A percentile compares a stretch with the other conserved stretches of the same genome.
These are phyloP conservation scores for Azemiops feae DNA, from an alignment of 2,113 vertebrate species.

Conservation along the genomic window DNA sequence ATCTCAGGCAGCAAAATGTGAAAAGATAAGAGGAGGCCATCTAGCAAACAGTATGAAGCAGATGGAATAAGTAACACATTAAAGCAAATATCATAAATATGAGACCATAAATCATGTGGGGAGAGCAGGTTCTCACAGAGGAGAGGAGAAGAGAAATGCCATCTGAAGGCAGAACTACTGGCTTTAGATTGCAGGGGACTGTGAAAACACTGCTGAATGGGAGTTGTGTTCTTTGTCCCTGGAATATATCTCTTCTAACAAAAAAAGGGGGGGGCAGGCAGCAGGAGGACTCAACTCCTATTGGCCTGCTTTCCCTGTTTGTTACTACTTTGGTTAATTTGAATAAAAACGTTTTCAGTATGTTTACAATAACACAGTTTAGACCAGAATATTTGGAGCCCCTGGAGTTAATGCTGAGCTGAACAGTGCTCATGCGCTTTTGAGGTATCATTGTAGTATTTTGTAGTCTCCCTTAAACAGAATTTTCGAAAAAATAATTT, in stretches of 20 bases:
- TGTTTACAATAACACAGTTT: neutral
- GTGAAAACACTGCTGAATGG: neutral
- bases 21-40: conserved; percentile 11
- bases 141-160: neutral
- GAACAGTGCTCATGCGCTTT: neutral
- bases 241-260: neutral
- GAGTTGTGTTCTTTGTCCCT: neutral
- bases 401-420: neutral
- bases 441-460: neutral
- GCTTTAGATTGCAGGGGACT: neutral
- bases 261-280: neutral
- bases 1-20: neutral
- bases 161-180: neutral
- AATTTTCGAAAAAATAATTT: neutral
- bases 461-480: neutral
- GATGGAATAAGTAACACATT: conserved; percentile 40
- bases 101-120: conserved; percentile 9
- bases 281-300: neutral
- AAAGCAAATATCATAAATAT: conserved; percentile 23
- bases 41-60: conserved; percentile 1
- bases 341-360: neutral
- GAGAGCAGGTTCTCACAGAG: conserved; percentile 16
- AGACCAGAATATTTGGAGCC: neutral
- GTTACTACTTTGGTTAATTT: neutral
- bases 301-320: neutral